Base-by-base conservation (phyloP, 2,797 vertebrate species). In the Glossophaga mutica region DNA sequence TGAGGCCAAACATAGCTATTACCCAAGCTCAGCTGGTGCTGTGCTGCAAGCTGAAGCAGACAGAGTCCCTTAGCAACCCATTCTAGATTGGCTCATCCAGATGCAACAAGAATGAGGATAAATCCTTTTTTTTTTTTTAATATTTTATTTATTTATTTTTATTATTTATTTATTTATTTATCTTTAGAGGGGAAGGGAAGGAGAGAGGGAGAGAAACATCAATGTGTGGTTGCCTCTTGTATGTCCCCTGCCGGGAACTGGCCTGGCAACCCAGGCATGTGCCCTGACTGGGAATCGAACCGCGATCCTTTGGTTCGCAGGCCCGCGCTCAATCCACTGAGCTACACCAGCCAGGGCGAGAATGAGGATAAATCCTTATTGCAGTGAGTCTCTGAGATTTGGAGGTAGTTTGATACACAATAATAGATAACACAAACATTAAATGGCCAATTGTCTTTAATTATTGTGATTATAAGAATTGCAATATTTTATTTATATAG, bases 1-100 rank as follows among this genome's bases (percentile, higher is more conserved):
- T 24, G 55, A 77, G 32, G 3, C 21, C 9, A 19, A 3, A n/a
- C 4, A 3, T 9, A 46, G 4, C 9, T 14, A 37, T 37, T 59
- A 67, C 21, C 46, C 37, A 52, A 2, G 10, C 1, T 12, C 6
- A 29, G n/a, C 2, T 37, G 5, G 4, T 9, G 18, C 9, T 37
- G 4, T 9, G 18, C 12, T 37, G 3, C 12, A 48, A 12, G 22
- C 0, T 3, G 19, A 81, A 59, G 21, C 11, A 12, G 18, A 44
- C 11, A 12, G 18, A 44, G 6, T 0, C 3, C 15, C 6, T 3
- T 7, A 7, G 24, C 1, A 59, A 3, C 14, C 2, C 16, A 19
- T 16, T 7, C 5, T 22, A 37, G 7, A 21, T 21, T 18, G 34
- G 5, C 9, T 70, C 48, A 37, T 55, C 46, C 26, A 9, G 37